A percentile compares a stretch with the other conserved stretches of the same genome.
Evolutionary conservation across 2,888 invertebrate genomes (phyloP).

Genomic region (Andrena dorsata): DNA sequence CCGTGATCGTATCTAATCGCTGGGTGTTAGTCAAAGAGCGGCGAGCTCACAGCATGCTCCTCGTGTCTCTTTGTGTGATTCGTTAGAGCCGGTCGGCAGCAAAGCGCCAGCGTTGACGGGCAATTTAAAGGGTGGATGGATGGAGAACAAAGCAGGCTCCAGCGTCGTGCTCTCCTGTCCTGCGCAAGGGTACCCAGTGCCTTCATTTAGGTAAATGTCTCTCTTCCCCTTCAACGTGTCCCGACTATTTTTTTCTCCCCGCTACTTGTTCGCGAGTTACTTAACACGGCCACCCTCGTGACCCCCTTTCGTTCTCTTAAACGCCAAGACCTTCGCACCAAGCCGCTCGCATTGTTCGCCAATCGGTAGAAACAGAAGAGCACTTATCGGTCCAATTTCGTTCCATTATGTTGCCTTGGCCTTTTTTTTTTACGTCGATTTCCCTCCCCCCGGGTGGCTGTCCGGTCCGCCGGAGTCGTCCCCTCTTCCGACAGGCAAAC

Average conservation of each 20-base stretch:
- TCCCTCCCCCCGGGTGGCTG: conserved; percentile 5
- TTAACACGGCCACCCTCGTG: conserved; percentile 1
- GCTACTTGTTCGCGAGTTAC: background rate
- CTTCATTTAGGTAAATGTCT: conserved; percentile 88
- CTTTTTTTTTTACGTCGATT: conserved; percentile 37
- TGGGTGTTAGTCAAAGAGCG: conserved; percentile 45
- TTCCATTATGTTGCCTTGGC: conserved; percentile 58
- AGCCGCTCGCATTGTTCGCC: conserved; percentile 37
- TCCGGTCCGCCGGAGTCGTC: background rate
- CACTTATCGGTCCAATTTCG: conserved; percentile 44
- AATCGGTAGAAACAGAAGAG: conserved; percentile 37
- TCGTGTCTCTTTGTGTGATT: conserved; percentile 59
- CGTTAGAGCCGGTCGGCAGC: conserved; percentile 87
- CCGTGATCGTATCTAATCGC: conserved; percentile 35
- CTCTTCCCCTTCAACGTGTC: conserved; percentile 13
- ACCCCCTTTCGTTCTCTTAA: conserved; percentile 19
- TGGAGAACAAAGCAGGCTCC: conserved; percentile 68
- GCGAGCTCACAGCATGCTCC: conserved; percentile 55
- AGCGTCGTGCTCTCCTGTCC: conserved; percentile 88
- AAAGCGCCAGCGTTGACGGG: conserved; percentile 87
- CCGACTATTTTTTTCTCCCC: background rate
- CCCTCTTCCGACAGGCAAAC: conserved; percentile 32
- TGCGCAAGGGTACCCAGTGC: conserved; percentile 91
- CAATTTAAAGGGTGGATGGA: conserved; percentile 85
- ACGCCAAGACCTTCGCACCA: conserved; percentile 14